These are phyloP conservation scores for Pipa parva DNA, from an alignment of 2,113 vertebrate genomes.

Conservation along the genomic window DNA sequence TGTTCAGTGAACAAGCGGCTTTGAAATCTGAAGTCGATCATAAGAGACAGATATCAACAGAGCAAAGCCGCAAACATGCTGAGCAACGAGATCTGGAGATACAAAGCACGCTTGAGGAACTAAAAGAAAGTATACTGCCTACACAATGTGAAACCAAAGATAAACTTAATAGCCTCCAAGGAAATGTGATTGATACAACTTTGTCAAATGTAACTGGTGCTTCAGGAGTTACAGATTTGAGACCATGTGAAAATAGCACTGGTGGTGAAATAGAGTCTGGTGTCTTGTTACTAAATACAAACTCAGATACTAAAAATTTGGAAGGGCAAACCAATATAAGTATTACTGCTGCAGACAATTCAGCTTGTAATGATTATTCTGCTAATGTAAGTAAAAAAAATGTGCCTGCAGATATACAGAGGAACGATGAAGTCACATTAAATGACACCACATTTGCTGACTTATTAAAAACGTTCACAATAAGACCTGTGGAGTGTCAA, in stretches of 20 bases:
- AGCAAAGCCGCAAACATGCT: neutral
- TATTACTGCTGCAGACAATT: neutral
- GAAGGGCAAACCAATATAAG: slow-evolving; percentile 10
- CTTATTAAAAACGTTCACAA: neutral
- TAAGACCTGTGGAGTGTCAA: neutral
- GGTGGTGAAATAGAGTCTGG: slow-evolving; percentile 30
- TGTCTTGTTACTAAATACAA: slow-evolving; percentile 9
- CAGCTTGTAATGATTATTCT: neutral
- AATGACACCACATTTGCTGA: neutral
- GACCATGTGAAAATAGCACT: slow-evolving; percentile 27
- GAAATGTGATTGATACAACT: neutral
- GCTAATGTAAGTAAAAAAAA: slow-evolving; percentile 12
- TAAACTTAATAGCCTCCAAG: neutral
- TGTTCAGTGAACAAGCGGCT: neutral
- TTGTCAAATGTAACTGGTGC: slow-evolving; percentile 16
- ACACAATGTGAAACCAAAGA: slow-evolving; percentile 18
- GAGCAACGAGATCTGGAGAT: slow-evolving; percentile 10
- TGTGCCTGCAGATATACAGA: slow-evolving; percentile 22
- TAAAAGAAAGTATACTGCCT: slow-evolving; percentile 16
- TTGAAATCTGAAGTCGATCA: slow-evolving; percentile 15
- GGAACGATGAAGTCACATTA: slow-evolving; percentile 4
- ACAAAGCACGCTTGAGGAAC: neutral
- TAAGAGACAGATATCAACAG: slow-evolving; percentile 1
- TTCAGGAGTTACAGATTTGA: slow-evolving; percentile 21
- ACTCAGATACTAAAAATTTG: slow-evolving; percentile 31